Evolutionary conservation across 2,113 vertebrate species (phyloP), one percentile per base, ranked within the genome.

Genomic region (Vulpes vulpes): DNA sequence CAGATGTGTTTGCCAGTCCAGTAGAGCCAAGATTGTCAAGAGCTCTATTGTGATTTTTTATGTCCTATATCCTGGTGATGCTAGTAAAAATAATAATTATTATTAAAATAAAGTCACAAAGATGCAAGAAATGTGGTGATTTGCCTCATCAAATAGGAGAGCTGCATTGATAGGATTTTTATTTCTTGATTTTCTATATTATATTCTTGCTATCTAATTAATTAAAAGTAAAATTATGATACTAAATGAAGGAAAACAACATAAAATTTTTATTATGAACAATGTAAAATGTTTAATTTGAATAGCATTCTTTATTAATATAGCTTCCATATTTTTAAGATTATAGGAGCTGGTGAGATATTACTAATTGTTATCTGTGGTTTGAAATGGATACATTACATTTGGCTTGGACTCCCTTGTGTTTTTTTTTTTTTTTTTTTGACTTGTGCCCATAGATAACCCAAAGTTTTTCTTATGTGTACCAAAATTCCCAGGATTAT

Each of bases 111-210:
- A 92, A 12, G 27, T 64, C 3, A 53, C 5, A 2, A 27, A 67
- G 17, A 57, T 78, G 0, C 0, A 78, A 89, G 3, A 92, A 64
- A 88, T 83, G 0, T 71, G 32, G 27, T 65, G n/a, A 5, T 59
- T 89, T 82, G 6, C 10, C 11, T 59, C 16, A 79, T 89, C 5
- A 32, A 85, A 43, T 4, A 91, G 1, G 25, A 12, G 1, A 35
- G 4, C 64, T 67, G 22, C 23, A 78, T 30, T 38, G 2, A 8
- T 73, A 15, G 5, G 3, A 8, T 83, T 96, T 94, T 23, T 69
- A 80, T 81, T 88, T 88, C 30, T 67, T 74, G 84, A 69, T 87
- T 94, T 95, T 88, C 16, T 62, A 5, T 73, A 20, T 25, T 87
- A 79, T 14, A 1, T 1, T 27, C 9, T 88, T 94, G 19, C 4